Conservation (phyloP, 2,113 vertebrate species). For the Triplophysa dalaica region DNA sequence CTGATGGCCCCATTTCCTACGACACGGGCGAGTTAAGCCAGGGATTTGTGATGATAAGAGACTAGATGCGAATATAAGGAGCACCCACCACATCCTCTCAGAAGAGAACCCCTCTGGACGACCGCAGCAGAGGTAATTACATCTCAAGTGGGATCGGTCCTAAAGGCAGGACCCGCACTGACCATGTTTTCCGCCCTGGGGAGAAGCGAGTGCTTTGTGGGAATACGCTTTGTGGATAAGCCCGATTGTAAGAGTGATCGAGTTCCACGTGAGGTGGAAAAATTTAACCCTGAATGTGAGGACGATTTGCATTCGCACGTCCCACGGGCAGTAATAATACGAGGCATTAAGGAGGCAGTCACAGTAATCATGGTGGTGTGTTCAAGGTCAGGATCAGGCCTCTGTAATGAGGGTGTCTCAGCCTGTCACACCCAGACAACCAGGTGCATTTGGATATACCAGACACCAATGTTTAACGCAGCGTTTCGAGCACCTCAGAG, state of each 20-base stretch:
- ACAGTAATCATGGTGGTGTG: slow-evolving; percentile 57
- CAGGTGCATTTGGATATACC: slow-evolving; percentile 25
- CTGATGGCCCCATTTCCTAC: slow-evolving; percentile 62
- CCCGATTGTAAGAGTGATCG: slow-evolving; percentile 31
- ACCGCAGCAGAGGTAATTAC: slow-evolving; percentile 66
- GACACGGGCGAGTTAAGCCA: slow-evolving; percentile 54
- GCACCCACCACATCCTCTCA: slow-evolving; percentile 41
- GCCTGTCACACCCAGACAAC: slow-evolving; percentile 54
- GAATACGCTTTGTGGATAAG: slow-evolving; percentile 32
- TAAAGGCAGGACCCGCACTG: slow-evolving; percentile 48
- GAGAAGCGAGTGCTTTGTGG: slow-evolving; percentile 42
- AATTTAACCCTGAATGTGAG: slow-evolving; percentile 26
- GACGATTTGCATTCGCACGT: slow-evolving; percentile 19
- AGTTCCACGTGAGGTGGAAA: slow-evolving; percentile 7
- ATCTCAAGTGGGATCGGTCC: slow-evolving; percentile 65
- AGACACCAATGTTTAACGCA: not conserved
- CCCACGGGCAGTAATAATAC: slow-evolving; percentile 21
- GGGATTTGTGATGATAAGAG: slow-evolving; percentile 63
- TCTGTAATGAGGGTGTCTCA: slow-evolving; percentile 60
- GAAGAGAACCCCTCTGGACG: slow-evolving; percentile 43
- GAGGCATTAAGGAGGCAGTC: slow-evolving; percentile 42
- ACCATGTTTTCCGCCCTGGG: slow-evolving; percentile 18
- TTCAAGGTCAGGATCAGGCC: slow-evolving; percentile 55
- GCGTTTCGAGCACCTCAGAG: too few relatives aligned
- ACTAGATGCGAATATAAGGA: slow-evolving; percentile 57